Percentiles rank a stretch among this genome's conserved stretches.
Evolutionary conservation across 2,113 vertebrate genomes (phyloP).

Genomic region (Oplegnathus fasciatus): DNA sequence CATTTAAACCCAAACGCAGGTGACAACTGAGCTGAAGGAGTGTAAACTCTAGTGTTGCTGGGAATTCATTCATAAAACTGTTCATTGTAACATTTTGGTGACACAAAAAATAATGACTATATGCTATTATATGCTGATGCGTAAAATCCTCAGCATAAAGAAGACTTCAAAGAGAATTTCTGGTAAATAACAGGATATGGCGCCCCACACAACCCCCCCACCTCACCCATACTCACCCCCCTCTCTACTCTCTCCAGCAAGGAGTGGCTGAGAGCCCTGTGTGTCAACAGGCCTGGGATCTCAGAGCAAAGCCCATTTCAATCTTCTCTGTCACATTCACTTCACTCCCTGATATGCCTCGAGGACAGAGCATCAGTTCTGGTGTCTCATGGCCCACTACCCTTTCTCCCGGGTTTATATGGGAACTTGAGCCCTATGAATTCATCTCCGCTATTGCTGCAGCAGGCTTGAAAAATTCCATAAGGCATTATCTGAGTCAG

Average conservation of each 20-base stretch:
- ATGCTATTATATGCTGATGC: not conserved
- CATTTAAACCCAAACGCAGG: not conserved
- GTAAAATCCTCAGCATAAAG: slow-evolving; percentile 14
- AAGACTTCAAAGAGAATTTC: slow-evolving; percentile 11
- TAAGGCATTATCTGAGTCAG: slow-evolving; percentile 51
- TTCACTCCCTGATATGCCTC: slow-evolving; percentile 50
- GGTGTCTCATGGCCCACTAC: slow-evolving; percentile 62
- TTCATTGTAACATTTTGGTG: slow-evolving; percentile 5
- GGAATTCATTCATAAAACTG: slow-evolving; percentile 12
- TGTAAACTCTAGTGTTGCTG: not conserved
- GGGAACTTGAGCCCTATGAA: slow-evolving; percentile 46
- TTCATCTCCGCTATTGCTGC: slow-evolving; percentile 61
- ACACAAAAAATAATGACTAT: not conserved
- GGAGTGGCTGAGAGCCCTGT: slow-evolving; percentile 22
- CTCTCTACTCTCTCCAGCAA: not conserved
- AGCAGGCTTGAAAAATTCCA: slow-evolving; percentile 55
- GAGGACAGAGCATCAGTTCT: slow-evolving; percentile 60
- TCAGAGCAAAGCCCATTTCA: slow-evolving; percentile 34
- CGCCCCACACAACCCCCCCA: slow-evolving; percentile 1
- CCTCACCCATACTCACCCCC: not conserved
- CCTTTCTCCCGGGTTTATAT: slow-evolving; percentile 49
- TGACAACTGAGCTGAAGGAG: not conserved
- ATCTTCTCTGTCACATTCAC: slow-evolving; percentile 65
- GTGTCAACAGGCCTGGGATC: slow-evolving; percentile 34
- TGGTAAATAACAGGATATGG: slow-evolving; percentile 6